Evolutionary conservation across 2,113 vertebrate genomes (phyloP), one percentile per base, ranked within the genome.

Genomic region (Apaloderma vittatum): DNA sequence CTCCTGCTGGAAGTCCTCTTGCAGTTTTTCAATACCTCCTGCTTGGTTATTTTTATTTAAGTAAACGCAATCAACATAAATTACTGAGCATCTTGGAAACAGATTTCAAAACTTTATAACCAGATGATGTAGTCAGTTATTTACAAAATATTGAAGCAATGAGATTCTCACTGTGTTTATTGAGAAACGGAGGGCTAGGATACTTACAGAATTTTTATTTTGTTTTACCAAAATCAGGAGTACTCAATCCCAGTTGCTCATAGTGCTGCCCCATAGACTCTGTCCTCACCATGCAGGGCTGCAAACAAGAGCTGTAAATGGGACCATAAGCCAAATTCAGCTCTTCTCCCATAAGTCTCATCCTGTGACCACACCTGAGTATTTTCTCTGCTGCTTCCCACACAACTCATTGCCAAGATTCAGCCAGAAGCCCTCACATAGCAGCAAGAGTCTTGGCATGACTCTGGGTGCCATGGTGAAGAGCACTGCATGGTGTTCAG

Each of bases 221-320:
- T 74, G 4, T 22, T 40, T 88, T 23, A 27, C n/a, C 32, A 54
- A 90, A 92, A n/a, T 12, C 16, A 19, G 49, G 27, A 71, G 16
- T 26, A 11, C 27, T 85, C 1, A 0, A 46, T 13, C 34, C 9
- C 21, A 20, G 20, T 40, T 76, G 15, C 26, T 86, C 6, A 2
- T 52, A 57, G 26, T 0, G 0, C 26, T 2, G 1, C 37, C 26
- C 34, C n/a, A 36, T 61, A 57, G 51, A 65, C 30, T 34, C n/a
- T 54, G n/a, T 74, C 36, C 12, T 85, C 2, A 0, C 20, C 3
- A 0, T 12, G 16, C 1, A 1, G 23, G 34, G 20, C n/a, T 70
- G 57, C 3, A 1, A 71, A 36, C 49, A 48, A 36, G 24, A 65
- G 36, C 45, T 86, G n/a, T 36, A 70, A 51, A 58, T 21, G 26